Evolutionary conservation across 2,797 vertebrate species (phyloP).

Genomic region (Falco concolor): DNA sequence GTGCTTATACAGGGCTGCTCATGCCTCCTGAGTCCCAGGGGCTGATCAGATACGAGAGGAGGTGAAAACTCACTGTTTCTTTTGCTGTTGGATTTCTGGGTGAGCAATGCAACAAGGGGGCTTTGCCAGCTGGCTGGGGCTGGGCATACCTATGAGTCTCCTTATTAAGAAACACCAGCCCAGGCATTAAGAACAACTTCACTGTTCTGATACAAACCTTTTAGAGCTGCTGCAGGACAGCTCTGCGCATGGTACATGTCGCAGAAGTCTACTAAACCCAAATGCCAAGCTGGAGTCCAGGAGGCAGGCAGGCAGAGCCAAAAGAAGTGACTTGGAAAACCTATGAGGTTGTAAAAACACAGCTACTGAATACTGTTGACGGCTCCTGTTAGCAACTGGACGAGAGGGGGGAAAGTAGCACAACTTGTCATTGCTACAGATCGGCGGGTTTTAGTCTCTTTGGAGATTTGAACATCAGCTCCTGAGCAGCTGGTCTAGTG

Average conservation of each 20-base stretch:
- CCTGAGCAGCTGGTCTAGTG: background rate
- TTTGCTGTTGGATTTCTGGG: background rate
- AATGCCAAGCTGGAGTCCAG: background rate
- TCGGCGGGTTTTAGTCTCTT: background rate
- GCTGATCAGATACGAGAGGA: background rate
- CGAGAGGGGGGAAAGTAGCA: background rate
- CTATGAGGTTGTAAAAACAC: background rate
- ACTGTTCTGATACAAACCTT: background rate
- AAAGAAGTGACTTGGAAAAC: background rate
- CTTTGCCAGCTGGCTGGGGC: background rate
- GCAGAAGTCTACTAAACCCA: background rate
- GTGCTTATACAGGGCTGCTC: background rate
- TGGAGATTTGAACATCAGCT: background rate
- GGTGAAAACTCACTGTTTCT: background rate
- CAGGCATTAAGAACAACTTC: background rate
- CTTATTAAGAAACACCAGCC: background rate
- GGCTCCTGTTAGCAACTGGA: background rate
- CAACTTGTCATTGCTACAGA: background rate
- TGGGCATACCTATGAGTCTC: background rate
- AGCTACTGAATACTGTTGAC: background rate
- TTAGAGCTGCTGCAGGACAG: background rate
- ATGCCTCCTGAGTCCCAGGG: background rate
- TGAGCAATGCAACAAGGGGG: background rate
- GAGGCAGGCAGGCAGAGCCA: background rate
- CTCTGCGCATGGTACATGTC: background rate